These are phyloP conservation scores for Melanostoma scalare DNA, from an alignment of 2,888 invertebrate species.

Conservation along the genomic window DNA sequence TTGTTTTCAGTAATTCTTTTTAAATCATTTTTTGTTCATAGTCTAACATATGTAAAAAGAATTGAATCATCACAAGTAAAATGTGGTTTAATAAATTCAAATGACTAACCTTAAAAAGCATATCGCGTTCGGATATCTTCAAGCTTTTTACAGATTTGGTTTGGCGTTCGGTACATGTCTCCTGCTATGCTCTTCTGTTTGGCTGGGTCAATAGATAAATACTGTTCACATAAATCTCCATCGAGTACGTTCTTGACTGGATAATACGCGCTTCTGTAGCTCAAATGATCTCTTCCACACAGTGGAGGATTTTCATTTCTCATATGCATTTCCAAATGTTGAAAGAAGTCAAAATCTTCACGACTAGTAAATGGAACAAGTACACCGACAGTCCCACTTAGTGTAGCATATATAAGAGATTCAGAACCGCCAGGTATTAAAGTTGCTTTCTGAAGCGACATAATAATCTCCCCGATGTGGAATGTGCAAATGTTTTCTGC, in stretches of 20 bases:
- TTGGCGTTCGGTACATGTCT: constrained; percentile 96
- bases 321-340: constrained; percentile 99
- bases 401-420: constrained; percentile 96
- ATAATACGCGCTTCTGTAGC: constrained; percentile 98
- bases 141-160: constrained; percentile 98
- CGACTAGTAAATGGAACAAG: constrained; percentile 96
- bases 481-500: constrained; percentile 96
- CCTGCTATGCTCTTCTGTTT: constrained; percentile 98
- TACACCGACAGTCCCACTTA: constrained; percentile 96
- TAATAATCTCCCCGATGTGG: constrained; percentile 97
- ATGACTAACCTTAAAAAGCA: constrained; percentile 89
- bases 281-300: constrained; percentile 98
- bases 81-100: neutral
- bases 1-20: constrained; percentile 60
- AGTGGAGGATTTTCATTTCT: constrained; percentile 97
- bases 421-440: constrained; percentile 99
- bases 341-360: constrained; percentile 99
- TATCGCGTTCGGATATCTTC: constrained; percentile 99
- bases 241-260: constrained; percentile 97
- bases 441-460: constrained; percentile 97
- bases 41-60: constrained; percentile 74
- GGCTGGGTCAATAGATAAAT: constrained; percentile 94
- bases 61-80: constrained; percentile 58
- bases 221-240: constrained; percentile 99
- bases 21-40: constrained; percentile 69